Evolutionary conservation across 2,888 invertebrate genomes (phyloP), one percentile per base, ranked within the genome.

Genomic region (Lordiphosa fenestrarum): DNA sequence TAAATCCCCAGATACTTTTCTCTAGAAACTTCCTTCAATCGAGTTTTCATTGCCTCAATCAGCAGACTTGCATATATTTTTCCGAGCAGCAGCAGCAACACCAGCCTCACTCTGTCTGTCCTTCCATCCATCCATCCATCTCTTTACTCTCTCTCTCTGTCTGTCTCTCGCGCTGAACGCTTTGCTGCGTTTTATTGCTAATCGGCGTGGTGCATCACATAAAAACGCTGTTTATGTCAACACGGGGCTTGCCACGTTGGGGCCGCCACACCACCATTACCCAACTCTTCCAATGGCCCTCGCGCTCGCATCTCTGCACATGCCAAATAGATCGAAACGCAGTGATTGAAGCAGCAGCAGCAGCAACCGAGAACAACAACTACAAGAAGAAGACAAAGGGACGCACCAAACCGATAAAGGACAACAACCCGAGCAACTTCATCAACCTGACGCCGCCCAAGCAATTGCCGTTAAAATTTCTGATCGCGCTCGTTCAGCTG

Each of bases 391-490:
- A 30, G 33, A 44, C 25, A 13, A 15, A 44, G 44, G 13, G 33
- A 44, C 44, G 12, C 15, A 33, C 15, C 15, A 44, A 15, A 33
- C 33, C 33, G 30, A 44, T 44, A 30, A 44, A 44, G n/a, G 12
- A 37, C 13, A 37, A 37, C 37, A 37, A 12, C 12, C n/a, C n/a
- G 10, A 40, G 10, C 66, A 59, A 69, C 66, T 53, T 62, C 48
- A 66, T 71, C 72, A 72, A 71, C 74, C 72, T 72, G 72, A 74
- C 72, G 72, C 74, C 71, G 58, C 71, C 68, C 61, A 72, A 73
- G 74, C 57, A 73, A 68, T 64, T 65, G 59, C 57, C 36, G 49
- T 66, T 70, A 59, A 59, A 70, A 67, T 73, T 73, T 57, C 54
- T 72, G 58, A 30, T 33, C 30, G 37, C 48, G 42, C 40, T 37